Base-by-base conservation (phyloP, 2,888 invertebrate species). In the Nemoura dubitans region DNA sequence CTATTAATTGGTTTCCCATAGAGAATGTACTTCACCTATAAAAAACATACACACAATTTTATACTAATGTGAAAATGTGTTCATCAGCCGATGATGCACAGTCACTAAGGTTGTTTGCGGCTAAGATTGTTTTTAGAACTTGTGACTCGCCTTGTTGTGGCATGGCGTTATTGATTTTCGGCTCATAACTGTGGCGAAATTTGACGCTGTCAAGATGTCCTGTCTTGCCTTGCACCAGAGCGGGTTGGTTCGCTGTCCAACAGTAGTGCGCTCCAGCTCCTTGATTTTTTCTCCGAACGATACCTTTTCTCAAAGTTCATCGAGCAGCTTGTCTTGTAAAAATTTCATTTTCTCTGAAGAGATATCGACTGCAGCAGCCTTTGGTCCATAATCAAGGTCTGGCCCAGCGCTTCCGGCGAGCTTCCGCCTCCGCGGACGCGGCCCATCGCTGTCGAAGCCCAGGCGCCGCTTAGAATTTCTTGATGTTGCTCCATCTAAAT, bases 301-400 rank as follows among this genome's bases (percentile, higher is more conserved):
- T 21, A 82, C 82, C n/a, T 36, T 82, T 29, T 82, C 82, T 30
- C 30, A 21, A 0, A 82, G 82, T 10, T 25, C 16, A 36, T n/a
- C 82, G 7, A 82, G 25, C 7, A 82, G 30, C 82, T 10, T 21
- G 7, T 28, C 82, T 30, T 28, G 7, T 7, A 27, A 29, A 6
- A 6, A 21, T 5, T 29, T n/a, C 82, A 82, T 30, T 82, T 82
- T 29, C n/a, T 82, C 82, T 1, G 7, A 21, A 16, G 29, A 7
- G n/a, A 82, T 21, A 30, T 82, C 82, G 0, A 30, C n/a, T 28
- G 16, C 29, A 2, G 82, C 82, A 30, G 83, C 83, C n/a, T 83
- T 27, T 6, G 83, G 83, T 0, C 83, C 83, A 28, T 83, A 83
- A 16, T 83, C 83, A 7, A 83, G n/a, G 26, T 83, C 83, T 5